Base-by-base conservation (phyloP, 2,888 invertebrate species). In the Lasioglossum morio region DNA sequence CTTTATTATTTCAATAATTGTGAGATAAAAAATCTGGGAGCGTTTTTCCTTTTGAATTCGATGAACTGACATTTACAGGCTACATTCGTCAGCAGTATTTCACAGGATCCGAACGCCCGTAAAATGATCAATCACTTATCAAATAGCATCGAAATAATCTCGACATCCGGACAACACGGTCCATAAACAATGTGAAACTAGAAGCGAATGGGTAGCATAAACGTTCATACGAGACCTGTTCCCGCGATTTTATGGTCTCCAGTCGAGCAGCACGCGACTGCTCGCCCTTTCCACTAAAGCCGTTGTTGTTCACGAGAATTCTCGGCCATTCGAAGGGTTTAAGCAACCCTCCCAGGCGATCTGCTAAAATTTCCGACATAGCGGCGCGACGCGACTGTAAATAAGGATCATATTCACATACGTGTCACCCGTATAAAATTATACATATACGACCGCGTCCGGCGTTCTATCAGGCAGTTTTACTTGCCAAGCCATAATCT, bases 251-350 rank as follows among this genome's bases (percentile, higher is more conserved):
- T 85, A 84, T 66, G 81, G 77, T 37, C 34, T 40, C 37, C 23
- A 73, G 43, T 40, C 66, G 37, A 30, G 60, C 63, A 40, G 34
- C 53, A 77, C 66, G 57, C 27, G 74, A 57, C 72, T 70, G 23
- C 40, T 57, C 66, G 16, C 48, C 53, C 70, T 34, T 70, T 70
- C 77, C 27, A 8, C 43, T 82, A 88, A 89, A 87, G 66, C 80
- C 63, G 74, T 37, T 73, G 78, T 86, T 77, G 81, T 79, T 80
- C 79, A 53, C 57, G 72, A 79, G 74, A 88, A 88, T 90, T 86
- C 84, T 77, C n/a, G 78, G 82, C 81, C 75, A 85, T 88, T 85
- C 86, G 78, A 81, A 77, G 81, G 75, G 81, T 78, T 80, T 79
- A 86, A 72, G 73, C 75, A 60, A 53, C 72, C 75, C 80, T 69